Percentiles rank a stretch among this genome's conserved stretches.
phyloP scores from a whole-genome alignment of 2,797 vertebrate genomes.

The Coluber constrictor region DNA sequence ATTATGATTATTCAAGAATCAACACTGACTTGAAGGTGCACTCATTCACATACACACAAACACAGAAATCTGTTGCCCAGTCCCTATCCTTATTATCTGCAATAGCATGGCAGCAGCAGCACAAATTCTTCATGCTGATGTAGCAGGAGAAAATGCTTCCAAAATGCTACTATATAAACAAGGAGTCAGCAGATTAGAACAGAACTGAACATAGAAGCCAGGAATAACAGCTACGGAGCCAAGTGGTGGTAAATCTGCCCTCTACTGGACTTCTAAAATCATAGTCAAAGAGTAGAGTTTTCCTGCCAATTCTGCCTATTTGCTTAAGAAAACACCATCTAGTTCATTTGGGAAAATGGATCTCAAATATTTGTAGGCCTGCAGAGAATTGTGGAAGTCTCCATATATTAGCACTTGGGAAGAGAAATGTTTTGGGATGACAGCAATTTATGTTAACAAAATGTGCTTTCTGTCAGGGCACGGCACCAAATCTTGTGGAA shows the following conservation, averaged over 20 bases:
- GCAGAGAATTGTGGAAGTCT: not conserved
- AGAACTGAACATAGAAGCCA: not conserved
- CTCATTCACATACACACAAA: not conserved
- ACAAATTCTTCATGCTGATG: not conserved
- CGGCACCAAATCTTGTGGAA: not conserved
- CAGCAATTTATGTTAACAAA: slow-evolving; percentile 4
- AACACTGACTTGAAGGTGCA: not conserved
- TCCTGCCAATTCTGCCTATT: not conserved
- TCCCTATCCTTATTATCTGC: not conserved
- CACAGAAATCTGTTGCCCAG: not conserved
- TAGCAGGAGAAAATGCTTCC: not conserved
- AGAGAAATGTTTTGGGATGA: not conserved
- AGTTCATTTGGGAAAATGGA: not conserved
- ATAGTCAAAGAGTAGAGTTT: not conserved
- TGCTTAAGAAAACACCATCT: not conserved
- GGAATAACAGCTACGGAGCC: not conserved
- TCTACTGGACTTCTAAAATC: not conserved
- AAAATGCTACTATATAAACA: not conserved
- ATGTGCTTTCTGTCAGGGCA: slow-evolving; percentile 15
- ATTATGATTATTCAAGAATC: not conserved
- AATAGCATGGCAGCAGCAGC: not conserved
- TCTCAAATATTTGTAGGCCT: not conserved
- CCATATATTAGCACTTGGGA: slow-evolving; percentile 6
- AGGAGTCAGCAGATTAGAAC: not conserved
- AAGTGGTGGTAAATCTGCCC: not conserved